phyloP scores from a whole-genome alignment of 2,888 invertebrate species.

The Lycocerus yunnanus region DNA sequence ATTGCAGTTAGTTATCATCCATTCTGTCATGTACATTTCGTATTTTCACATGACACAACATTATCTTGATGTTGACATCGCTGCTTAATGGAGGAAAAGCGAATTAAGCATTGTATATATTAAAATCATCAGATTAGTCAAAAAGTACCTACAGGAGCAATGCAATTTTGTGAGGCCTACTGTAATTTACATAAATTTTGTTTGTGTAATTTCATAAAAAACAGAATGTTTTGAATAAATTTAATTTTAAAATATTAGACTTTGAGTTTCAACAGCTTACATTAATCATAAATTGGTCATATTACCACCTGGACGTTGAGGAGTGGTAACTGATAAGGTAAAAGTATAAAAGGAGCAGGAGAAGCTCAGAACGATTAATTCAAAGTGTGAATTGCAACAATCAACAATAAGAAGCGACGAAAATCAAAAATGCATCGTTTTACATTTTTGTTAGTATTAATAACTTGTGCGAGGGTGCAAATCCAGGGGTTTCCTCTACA shows the following conservation, averaged over 20 bases:
- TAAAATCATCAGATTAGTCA: background rate
- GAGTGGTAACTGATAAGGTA: background rate
- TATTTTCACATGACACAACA: background rate
- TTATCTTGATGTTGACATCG: background rate
- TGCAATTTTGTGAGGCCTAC: too few relatives aligned
- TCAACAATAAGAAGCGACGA: background rate
- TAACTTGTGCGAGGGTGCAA: background rate
- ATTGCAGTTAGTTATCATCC: background rate
- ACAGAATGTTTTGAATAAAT: too few relatives aligned
- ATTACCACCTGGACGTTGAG: background rate
- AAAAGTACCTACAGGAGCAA: too few relatives aligned
- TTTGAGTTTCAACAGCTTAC: too few relatives aligned
- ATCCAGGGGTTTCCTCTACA: background rate
- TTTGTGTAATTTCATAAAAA: too few relatives aligned
- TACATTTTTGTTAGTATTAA: background rate
- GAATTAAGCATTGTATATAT: background rate
- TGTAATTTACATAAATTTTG: too few relatives aligned
- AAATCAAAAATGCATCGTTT: background rate
- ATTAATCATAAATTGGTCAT: too few relatives aligned
- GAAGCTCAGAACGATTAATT: background rate
- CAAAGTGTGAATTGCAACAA: background rate
- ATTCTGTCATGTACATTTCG: background rate
- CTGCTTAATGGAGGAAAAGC: background rate
- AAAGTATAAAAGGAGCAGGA: background rate
- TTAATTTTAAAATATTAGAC: too few relatives aligned